These are phyloP conservation scores for Notothenia coriiceps DNA, from an alignment of 2,113 vertebrate genomes.

Conservation along the genomic window DNA sequence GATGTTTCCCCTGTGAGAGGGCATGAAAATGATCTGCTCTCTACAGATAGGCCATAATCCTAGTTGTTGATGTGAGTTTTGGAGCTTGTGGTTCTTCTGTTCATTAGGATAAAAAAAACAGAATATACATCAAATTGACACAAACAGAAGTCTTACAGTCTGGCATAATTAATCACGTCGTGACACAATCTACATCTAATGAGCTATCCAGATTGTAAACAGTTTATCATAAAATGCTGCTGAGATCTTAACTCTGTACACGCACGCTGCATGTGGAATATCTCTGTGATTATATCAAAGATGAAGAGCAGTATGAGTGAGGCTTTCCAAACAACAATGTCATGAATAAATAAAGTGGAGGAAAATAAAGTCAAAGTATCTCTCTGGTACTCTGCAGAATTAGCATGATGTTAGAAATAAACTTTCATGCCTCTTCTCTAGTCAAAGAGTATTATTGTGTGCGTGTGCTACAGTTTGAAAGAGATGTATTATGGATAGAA, in stretches of 20 bases:
- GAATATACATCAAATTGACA: slow-evolving; percentile 83
- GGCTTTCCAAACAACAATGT: slow-evolving; percentile 29
- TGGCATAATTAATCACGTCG: slow-evolving; percentile 82
- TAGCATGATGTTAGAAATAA: slow-evolving; percentile 36
- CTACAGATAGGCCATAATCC: slow-evolving; percentile 62
- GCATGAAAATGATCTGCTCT: slow-evolving; percentile 48
- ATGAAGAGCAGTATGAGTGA: neutral
- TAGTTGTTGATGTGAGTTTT: slow-evolving; percentile 65
- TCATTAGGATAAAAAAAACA: slow-evolving; percentile 79
- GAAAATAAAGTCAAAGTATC: neutral
- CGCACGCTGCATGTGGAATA: slow-evolving; percentile 46
- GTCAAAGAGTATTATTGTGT: neutral
- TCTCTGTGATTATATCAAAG: slow-evolving; percentile 30
- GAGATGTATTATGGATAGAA: neutral
- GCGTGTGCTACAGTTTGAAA: neutral
- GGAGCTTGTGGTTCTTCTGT: slow-evolving; percentile 70
- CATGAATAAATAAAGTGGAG: slow-evolving; percentile 30
- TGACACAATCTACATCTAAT: slow-evolving; percentile 78
- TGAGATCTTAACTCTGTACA: slow-evolving; percentile 54
- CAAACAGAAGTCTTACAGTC: slow-evolving; percentile 80
- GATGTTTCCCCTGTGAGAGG: slow-evolving; percentile 16
- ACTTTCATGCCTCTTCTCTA: slow-evolving; percentile 22
- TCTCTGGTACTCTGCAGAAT: neutral
- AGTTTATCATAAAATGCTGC: slow-evolving; percentile 70
- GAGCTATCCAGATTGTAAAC: slow-evolving; percentile 78